Conservation (phyloP, 2,113 vertebrate genomes). For the Aegithalos caudatus region DNA sequence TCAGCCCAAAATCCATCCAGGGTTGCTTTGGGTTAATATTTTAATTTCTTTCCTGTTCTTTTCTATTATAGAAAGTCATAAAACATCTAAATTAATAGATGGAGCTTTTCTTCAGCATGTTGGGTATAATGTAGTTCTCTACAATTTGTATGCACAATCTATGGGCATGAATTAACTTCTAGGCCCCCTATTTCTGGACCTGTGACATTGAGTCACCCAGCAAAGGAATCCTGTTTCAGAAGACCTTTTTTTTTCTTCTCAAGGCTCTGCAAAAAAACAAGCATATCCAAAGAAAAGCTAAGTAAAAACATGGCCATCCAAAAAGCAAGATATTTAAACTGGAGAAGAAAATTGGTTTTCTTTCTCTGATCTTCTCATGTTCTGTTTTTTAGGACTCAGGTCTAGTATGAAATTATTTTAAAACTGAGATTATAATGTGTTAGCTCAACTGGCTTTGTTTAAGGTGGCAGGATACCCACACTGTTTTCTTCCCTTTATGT, state of each 20-base stretch:
- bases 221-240: background rate
- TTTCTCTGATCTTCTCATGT: background rate
- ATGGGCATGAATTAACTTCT: background rate
- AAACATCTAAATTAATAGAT: background rate
- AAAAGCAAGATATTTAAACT: background rate
- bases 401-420: background rate
- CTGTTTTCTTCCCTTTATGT: background rate
- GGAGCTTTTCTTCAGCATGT: background rate
- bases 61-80: background rate
- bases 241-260: background rate
- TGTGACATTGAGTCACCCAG: background rate
- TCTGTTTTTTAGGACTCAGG: background rate
- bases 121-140: background rate
- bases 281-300: background rate
- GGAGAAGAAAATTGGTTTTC: background rate
- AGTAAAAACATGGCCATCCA: background rate
- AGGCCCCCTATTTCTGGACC: background rate
- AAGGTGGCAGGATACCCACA: fast-evolving
- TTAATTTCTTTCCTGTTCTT: background rate
- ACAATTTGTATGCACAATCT: background rate
- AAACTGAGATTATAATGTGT: background rate
- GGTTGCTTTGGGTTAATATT: background rate
- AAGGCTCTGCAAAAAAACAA: background rate
- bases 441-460: background rate
- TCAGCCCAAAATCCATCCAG: background rate